phyloP scores from a whole-genome alignment of 92 coral and sea anemone species.

The Umimayanthus kanabou region DNA sequence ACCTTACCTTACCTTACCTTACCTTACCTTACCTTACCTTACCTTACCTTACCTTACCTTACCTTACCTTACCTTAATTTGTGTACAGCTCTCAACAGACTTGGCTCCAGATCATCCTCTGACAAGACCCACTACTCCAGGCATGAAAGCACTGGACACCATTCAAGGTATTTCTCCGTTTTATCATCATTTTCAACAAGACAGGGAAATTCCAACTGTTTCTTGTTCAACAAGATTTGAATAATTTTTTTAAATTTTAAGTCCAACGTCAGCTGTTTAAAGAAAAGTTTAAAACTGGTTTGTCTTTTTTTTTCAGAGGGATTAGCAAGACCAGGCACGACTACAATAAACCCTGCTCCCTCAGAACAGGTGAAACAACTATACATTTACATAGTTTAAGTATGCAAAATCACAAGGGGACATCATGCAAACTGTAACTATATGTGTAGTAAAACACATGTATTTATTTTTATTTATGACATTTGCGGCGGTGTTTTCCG shows the following conservation, averaged over 20 bases:
- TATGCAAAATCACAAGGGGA: too few species aligned
- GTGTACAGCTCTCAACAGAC: constrained; percentile 55
- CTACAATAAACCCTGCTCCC: constrained; percentile 49
- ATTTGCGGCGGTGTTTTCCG: too few species aligned
- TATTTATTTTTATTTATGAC: too few species aligned
- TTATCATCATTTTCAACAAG: not conserved
- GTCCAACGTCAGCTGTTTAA: not conserved
- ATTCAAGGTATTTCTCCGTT: constrained; percentile 55
- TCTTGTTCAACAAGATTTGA: too few species aligned
- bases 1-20: too few species aligned
- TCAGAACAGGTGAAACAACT: constrained; percentile 55
- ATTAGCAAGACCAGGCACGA: constrained; percentile 57
- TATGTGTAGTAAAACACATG: not conserved
- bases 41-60: not conserved
- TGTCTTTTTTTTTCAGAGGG: constrained; percentile 35
- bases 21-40: too few species aligned
- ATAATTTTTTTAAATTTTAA: too few species aligned
- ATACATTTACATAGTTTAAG: too few species aligned
- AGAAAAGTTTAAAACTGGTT: not conserved
- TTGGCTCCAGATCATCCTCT: constrained; percentile 89
- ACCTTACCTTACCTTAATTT: not conserved
- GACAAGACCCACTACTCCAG: constrained; percentile 95
- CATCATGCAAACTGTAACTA: too few species aligned
- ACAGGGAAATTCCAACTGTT: not conserved
- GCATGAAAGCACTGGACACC: constrained; percentile 62